Percentiles rank a stretch among this genome's conserved stretches.
These are phyloP conservation scores for Agriopis aurantiaria DNA, from an alignment of 2,888 invertebrate species.

Conservation along the genomic window DNA sequence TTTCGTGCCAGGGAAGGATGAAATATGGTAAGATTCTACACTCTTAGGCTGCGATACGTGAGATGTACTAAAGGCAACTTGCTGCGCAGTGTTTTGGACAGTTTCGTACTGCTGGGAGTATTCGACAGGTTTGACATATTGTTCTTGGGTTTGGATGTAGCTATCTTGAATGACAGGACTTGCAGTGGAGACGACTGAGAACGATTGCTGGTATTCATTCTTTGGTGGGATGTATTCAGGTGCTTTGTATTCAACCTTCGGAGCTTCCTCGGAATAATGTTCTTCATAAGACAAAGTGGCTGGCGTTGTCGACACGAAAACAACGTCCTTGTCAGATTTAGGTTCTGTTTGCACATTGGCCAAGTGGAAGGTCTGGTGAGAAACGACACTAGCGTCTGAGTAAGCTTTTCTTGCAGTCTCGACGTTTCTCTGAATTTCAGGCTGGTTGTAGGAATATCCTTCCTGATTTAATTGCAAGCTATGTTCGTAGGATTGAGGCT, in stretches of 20 bases:
- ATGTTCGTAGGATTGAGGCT: slow-evolving; percentile 68
- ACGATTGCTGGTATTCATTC: slow-evolving; percentile 63
- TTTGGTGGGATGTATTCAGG: slow-evolving; percentile 66
- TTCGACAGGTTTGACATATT: slow-evolving; percentile 59
- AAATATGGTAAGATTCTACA: slow-evolving; percentile 69
- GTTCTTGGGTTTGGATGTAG: slow-evolving; percentile 60
- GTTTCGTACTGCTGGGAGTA: slow-evolving; percentile 56
- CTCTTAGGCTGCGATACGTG: slow-evolving; percentile 63
- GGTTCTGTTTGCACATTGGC: slow-evolving; percentile 52
- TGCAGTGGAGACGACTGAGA: slow-evolving; percentile 61
- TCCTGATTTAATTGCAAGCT: slow-evolving; percentile 59
- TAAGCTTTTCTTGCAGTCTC: slow-evolving; percentile 64
- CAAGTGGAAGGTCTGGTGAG: slow-evolving; percentile 76
- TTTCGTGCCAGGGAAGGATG: slow-evolving; percentile 64
- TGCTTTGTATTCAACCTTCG: slow-evolving; percentile 64
- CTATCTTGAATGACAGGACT: slow-evolving; percentile 65
- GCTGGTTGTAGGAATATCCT: slow-evolving; percentile 72
- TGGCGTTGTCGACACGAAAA: slow-evolving; percentile 74
- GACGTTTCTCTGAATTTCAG: slow-evolving; percentile 74
- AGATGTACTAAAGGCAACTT: slow-evolving; percentile 64
- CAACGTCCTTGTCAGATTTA: slow-evolving; percentile 61
- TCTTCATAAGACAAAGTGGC: slow-evolving; percentile 74
- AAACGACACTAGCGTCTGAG: slow-evolving; percentile 76
- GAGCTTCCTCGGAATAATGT: slow-evolving; percentile 70
- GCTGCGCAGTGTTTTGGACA: slow-evolving; percentile 51